A percentile compares a stretch with the other conserved stretches of the same genome.
Evolutionary conservation across 2,888 invertebrate genomes (phyloP).

Genomic region (Drosophila infuscata): DNA sequence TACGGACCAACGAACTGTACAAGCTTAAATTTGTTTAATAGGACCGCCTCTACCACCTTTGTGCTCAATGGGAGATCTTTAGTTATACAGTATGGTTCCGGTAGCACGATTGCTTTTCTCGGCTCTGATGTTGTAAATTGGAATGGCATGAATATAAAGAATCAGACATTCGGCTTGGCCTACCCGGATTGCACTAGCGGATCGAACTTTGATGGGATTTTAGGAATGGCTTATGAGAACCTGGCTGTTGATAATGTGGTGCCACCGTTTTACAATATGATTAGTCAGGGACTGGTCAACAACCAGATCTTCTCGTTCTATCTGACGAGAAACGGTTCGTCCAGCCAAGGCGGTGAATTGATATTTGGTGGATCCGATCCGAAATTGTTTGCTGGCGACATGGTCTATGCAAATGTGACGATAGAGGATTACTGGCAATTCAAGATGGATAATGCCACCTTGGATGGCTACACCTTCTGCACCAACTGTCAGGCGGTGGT

Average conservation of each 20-base stretch:
- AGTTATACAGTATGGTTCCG: constrained; percentile 92
- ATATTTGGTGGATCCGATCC: constrained; percentile 97
- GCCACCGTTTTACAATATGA: constrained; percentile 96
- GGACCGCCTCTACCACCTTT: constrained; percentile 92
- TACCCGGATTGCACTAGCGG: constrained; percentile 91
- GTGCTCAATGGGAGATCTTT: constrained; percentile 88
- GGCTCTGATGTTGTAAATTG: constrained; percentile 86
- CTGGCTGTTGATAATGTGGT: constrained; percentile 95
- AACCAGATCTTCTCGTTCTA: constrained; percentile 96
- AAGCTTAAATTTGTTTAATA: constrained; percentile 86
- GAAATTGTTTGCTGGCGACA: constrained; percentile 89
- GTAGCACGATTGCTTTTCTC: constrained; percentile 41
- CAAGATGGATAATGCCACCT: constrained; percentile 89
- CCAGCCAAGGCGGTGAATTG: constrained; percentile 91
- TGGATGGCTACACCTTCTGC: constrained; percentile 87
- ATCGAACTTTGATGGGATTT: constrained; percentile 98
- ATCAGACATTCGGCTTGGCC: constrained; percentile 97
- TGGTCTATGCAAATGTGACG: constrained; percentile 90
- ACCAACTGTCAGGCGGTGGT: constrained; percentile 89
- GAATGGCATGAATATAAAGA: constrained; percentile 89
- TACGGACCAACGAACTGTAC: no score
- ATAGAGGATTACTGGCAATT: constrained; percentile 98
- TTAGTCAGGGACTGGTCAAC: constrained; percentile 89
- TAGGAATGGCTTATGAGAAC: constrained; percentile 94
- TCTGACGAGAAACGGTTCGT: constrained; percentile 90